Conservation (phyloP, 2,888 invertebrate genomes). For the Orthosia gothica region DNA sequence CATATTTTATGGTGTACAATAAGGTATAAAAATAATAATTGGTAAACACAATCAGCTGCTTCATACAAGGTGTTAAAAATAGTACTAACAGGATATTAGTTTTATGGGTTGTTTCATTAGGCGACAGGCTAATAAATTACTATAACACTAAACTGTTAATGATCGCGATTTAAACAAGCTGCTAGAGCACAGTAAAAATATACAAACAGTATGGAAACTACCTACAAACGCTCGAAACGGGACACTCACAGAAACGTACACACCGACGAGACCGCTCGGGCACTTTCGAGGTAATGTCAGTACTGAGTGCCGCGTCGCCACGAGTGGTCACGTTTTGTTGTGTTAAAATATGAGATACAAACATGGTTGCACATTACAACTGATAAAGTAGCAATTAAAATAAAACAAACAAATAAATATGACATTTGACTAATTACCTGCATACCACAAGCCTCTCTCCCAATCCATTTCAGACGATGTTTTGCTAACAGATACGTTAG, state of each 20-base stretch:
- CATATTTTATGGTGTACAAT: too few relatives aligned
- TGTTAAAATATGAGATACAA: constrained; percentile 19
- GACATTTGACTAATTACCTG: constrained; percentile 93
- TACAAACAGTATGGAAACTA: too few relatives aligned
- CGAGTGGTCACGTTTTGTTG: too few relatives aligned
- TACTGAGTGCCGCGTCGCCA: too few relatives aligned
- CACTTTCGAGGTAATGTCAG: too few relatives aligned
- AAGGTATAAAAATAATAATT: too few relatives aligned
- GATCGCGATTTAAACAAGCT: neutral
- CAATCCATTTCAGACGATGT: constrained; percentile 97
- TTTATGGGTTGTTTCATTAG: constrained; percentile 6
- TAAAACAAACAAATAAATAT: constrained; percentile 10
- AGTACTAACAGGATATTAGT: neutral
- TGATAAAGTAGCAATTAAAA: constrained; percentile 28
- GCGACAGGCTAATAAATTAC: neutral
- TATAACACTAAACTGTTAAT: neutral
- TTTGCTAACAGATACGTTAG: constrained; percentile 92
- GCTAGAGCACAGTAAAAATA: too few relatives aligned
- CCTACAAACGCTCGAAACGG: too few relatives aligned
- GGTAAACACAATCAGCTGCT: constrained; percentile 4
- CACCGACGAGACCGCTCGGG: too few relatives aligned
- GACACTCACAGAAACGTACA: too few relatives aligned
- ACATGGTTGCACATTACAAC: constrained; percentile 23
- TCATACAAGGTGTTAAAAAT: constrained; percentile 21
- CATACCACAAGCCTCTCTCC: constrained; percentile 97